Conservation (phyloP, 2,113 vertebrate species). For the Dasyprocta punctata region DNA sequence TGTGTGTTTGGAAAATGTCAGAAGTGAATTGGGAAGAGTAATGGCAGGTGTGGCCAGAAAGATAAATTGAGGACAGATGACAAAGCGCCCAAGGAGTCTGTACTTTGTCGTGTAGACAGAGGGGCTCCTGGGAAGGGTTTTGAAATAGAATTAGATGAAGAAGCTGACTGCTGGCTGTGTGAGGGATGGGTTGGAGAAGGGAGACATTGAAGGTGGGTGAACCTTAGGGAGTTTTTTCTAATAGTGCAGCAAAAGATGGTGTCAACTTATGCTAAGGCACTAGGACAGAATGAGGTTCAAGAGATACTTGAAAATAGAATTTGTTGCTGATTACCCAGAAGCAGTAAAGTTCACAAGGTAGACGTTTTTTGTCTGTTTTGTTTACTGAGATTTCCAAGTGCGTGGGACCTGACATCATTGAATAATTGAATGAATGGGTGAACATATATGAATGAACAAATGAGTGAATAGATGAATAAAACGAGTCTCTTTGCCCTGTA, state of each 20-base stretch:
- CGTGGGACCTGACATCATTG: neutral
- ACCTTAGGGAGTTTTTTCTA: neutral
- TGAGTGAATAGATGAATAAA: neutral
- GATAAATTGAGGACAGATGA: neutral
- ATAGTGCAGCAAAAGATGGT: neutral
- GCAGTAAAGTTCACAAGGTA: neutral
- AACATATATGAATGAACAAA: neutral
- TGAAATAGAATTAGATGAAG: neutral
- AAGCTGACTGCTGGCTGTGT: neutral
- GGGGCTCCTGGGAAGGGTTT: neutral
- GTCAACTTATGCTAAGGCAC: neutral
- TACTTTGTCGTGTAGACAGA: neutral
- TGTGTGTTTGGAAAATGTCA: constrained; percentile 12
- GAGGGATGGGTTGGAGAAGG: neutral
- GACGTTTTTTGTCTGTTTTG: constrained; percentile 1
- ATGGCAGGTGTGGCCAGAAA: neutral
- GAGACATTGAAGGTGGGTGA: neutral
- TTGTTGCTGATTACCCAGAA: neutral
- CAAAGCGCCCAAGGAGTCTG: neutral
- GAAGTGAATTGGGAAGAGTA: neutral
- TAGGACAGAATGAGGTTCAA: neutral
- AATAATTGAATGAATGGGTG: neutral
- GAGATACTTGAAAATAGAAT: neutral
- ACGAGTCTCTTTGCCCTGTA: neutral
- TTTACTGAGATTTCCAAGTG: neutral